Base-by-base conservation (phyloP, 2,888 invertebrate species). In the Aspidapion aeneum region DNA sequence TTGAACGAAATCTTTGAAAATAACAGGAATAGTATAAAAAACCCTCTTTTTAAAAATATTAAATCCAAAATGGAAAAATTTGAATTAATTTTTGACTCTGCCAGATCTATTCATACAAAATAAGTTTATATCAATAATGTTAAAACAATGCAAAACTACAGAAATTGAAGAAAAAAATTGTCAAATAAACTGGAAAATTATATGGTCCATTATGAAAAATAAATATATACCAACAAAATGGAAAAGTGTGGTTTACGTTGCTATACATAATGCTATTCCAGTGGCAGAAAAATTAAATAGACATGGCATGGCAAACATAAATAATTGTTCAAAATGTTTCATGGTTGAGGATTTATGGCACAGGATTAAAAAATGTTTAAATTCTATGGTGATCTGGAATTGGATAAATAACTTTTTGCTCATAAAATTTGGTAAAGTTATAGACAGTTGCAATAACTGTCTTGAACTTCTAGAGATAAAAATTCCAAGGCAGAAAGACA, bases 231-330 rank as follows among this genome's bases (percentile, higher is more conserved):
- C 52, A 9, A 52, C 52, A n/a, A 52, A 52, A 52, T 52, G 17
- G 19, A 52, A n/a, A 52, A 52, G 18, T 19, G n/a, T 52, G 7
- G 52, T 52, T 52, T 52, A 52, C 17, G 7, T 17, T 5, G 52
- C 52, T 18, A 52, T 52, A 52, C 5, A 19, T 52, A 52, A 52
- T 52, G 52, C 52, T 52, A 52, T 52, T 52, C 52, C 52, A 52
- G 52, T 52, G 17, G 52, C 52, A 52, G 52, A 52, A 52, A 52
- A 52, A 52, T 52, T 52, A 52, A 52, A 52, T 52, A 19, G 7
- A 19, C 52, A 52, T 52, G 52, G 52, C 52, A 19, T 52, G 19
- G 5, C 52, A 52, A 52, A 52, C n/a, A 18, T n/a, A 5, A 52
- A 52, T 9, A 12, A 35, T 12, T 35, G 35, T 35, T 12, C 3